Percentiles rank a stretch among this genome's conserved stretches.
phyloP scores from a whole-genome alignment of 2,888 invertebrate genomes.

The Pristionchus japonicus region DNA sequence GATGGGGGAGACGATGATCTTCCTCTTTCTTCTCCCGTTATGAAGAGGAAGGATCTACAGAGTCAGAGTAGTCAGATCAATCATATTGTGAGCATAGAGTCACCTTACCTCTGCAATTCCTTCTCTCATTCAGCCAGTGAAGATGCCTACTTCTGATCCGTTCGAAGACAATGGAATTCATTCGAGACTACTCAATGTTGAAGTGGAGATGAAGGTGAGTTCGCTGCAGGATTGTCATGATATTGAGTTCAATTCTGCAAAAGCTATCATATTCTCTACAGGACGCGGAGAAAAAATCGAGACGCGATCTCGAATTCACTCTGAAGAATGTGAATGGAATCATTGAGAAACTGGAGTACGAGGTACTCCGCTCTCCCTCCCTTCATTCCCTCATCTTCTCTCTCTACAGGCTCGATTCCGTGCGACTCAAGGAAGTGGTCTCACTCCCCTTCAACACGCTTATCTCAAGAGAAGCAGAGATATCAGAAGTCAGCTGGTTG shows the following conservation, averaged over 20 bases:
- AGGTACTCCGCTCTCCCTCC: neutral
- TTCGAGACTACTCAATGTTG: neutral
- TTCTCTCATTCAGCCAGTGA: neutral
- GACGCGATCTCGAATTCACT: neutral
- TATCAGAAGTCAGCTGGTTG: slow-evolving; percentile 10
- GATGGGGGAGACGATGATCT: slow-evolving; percentile 38
- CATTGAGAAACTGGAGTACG: slow-evolving; percentile 18
- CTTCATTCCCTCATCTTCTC: neutral
- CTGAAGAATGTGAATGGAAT: slow-evolving; percentile 12
- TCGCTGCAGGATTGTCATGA: neutral
- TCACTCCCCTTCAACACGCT: slow-evolving; percentile 32
- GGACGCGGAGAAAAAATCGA: neutral
- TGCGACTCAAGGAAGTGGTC: neutral
- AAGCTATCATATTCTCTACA: neutral
- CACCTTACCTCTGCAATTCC: neutral
- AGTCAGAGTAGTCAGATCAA: neutral
- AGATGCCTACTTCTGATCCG: neutral
- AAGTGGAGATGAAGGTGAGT: neutral
- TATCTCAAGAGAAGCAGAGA: slow-evolving; percentile 41
- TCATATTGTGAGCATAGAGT: neutral
- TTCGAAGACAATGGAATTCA: slow-evolving; percentile 26
- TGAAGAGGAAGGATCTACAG: slow-evolving; percentile 14
- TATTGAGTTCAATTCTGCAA: neutral
- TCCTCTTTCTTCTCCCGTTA: neutral
- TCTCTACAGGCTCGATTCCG: neutral